These are phyloP conservation scores for Aleiodes sp. DNA, from an alignment of 1,140 invertebrate genomes.

Conservation along the genomic window DNA sequence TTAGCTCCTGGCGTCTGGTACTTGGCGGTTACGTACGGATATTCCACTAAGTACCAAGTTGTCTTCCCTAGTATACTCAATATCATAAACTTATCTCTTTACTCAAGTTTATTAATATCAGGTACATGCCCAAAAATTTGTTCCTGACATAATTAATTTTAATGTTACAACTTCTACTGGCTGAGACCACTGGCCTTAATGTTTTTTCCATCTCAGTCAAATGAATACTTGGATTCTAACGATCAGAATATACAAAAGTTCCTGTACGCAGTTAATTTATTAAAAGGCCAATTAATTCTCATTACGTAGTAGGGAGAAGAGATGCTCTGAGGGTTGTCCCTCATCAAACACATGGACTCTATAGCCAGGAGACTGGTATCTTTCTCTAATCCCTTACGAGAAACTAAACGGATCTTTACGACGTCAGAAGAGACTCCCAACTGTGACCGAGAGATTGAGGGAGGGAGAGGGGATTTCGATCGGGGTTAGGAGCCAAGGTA, in stretches of 20 bases:
- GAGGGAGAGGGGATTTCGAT: constrained; percentile 31
- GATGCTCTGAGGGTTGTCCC: too few species aligned
- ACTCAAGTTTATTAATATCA: not conserved
- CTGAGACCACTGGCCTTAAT: not conserved
- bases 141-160: too few species aligned
- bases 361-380: too few species aligned
- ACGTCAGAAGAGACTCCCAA: constrained; percentile 18
- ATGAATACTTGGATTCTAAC: too few species aligned
- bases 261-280: not conserved
- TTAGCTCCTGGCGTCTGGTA: not conserved
- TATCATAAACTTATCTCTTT: not conserved
- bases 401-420: constrained; percentile 40
- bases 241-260: too few species aligned
- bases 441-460: not conserved
- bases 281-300: not conserved
- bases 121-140: not conserved
- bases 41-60: not conserved
- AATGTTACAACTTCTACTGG: too few species aligned
- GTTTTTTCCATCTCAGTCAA: not conserved
- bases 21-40: not conserved
- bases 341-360: not conserved
- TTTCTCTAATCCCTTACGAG: constrained; percentile 27
- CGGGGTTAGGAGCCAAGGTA: constrained; percentile 52
- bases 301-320: not conserved
- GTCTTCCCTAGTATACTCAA: not conserved